Evolutionary conservation across 2,888 invertebrate genomes (phyloP).

Genomic region (Hirtodrosophila cameraria): DNA sequence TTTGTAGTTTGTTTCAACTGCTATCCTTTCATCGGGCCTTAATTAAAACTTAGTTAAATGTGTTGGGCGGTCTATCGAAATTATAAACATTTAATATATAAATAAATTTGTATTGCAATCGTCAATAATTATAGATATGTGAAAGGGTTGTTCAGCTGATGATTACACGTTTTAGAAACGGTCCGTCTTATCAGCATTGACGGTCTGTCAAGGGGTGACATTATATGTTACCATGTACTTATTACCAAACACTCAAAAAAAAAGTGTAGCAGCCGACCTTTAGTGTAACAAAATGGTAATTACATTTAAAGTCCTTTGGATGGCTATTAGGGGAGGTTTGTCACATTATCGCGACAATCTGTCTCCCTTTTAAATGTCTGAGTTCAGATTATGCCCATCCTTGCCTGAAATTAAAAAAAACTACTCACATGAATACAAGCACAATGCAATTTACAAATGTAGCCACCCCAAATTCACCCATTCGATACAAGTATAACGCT

Average conservation of each 20-base stretch:
- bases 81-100: neutral
- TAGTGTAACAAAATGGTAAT: slow-evolving; percentile 19
- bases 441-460: slow-evolving; percentile 4
- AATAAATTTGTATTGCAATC: neutral
- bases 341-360: slow-evolving; percentile 40
- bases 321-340: slow-evolving; percentile 43
- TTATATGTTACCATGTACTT: neutral
- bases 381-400: slow-evolving; percentile 12
- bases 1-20: too few species aligned
- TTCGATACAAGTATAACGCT: too few species aligned
- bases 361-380: slow-evolving; percentile 11
- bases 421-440: slow-evolving; percentile 1
- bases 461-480: slow-evolving; percentile 1
- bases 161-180: neutral
- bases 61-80: neutral
- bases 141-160: neutral
- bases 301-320: slow-evolving; percentile 19
- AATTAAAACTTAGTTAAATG: neutral
- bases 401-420: slow-evolving; percentile 19
- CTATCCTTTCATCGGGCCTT: neutral
- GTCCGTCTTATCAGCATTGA: neutral
- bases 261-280: slow-evolving; percentile 1
- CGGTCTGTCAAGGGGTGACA: slow-evolving; percentile 16
- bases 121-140: slow-evolving; percentile 5
- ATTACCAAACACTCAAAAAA: slow-evolving; percentile 15